A percentile compares a stretch with the other conserved stretches of the same genome.
phyloP scores from a whole-genome alignment of 2,888 invertebrate genomes.

The Auanema freiburgensis region DNA sequence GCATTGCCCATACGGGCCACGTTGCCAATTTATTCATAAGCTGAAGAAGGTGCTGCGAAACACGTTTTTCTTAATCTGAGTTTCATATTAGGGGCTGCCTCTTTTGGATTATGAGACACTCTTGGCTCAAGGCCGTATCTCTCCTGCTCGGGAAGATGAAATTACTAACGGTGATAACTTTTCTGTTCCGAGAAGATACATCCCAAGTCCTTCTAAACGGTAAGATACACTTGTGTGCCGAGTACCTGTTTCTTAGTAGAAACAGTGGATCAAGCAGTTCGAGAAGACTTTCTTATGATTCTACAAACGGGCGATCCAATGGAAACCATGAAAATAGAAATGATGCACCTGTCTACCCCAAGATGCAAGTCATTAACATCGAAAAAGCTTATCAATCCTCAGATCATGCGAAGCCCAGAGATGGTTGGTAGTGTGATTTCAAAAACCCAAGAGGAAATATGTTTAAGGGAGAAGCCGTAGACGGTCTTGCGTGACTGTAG shows the following conservation, averaged over 20 bases:
- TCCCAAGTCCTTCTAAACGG: background rate
- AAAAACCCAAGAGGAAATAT: too few species aligned
- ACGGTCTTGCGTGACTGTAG: too few species aligned
- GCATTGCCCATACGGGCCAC: constrained; percentile 46
- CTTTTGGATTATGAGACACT: constrained; percentile 43
- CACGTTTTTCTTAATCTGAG: too few species aligned
- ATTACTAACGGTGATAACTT: constrained; percentile 22
- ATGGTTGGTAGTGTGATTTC: too few species aligned
- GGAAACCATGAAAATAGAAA: background rate
- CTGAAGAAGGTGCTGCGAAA: background rate
- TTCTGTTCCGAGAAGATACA: background rate
- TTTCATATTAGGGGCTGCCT: constrained; percentile 44
- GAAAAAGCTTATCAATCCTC: constrained; percentile 12
- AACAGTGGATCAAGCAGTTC: too few species aligned
- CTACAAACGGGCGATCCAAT: background rate
- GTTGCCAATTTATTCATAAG: constrained; percentile 52
- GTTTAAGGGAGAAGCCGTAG: too few species aligned
- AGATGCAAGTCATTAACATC: constrained; percentile 25
- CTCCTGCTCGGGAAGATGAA: constrained; percentile 47
- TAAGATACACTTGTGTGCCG: background rate
- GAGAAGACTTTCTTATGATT: too few species aligned
- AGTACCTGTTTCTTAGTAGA: background rate
- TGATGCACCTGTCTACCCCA: constrained; percentile 15
- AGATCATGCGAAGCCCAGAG: background rate
- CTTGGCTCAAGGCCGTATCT: constrained; percentile 34